Base-by-base conservation (phyloP, 2,888 invertebrate genomes). In the Acanthacorydalis orientalis region DNA sequence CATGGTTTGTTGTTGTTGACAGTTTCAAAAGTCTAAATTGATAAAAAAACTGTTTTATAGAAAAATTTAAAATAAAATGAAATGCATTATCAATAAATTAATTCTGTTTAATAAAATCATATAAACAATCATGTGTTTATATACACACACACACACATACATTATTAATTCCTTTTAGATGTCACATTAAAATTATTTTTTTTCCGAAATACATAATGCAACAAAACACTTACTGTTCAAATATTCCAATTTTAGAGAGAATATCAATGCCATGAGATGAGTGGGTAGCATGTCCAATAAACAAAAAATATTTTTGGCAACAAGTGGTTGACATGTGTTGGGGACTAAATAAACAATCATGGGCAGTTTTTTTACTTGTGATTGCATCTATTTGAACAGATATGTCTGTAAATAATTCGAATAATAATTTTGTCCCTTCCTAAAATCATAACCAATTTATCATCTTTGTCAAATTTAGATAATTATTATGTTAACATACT, bases 291-390 rank as follows among this genome's bases (percentile, higher is more conserved):
- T 89, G 82, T 1, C 95, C 95, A 51, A 95, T 78, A 61, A 92
- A 87, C 41, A 96, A 73, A 66, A 96, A 96, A 70, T 95, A 96
- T 70, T 86, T 85, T 64, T 92, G 92, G 62, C 90, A 88, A 69
- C 90, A 83, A 1, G 92, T 90, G 57, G 82, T 87, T 55, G 80
- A 75, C 77, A 91, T 81, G 61, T 86, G 84, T 55, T 85, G 82
- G 1, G 91, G 91, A 63, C 88, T 88, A 58, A 91, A 86, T 15
- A 90, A 68, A 54, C 88, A 88, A 60, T 89, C 89, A 60, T 89
- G 87, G 0, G 87, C 86, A 53, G 81, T 81, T 54, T 78, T 75
- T 1, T 82, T 77, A 2, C 76, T 77, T 41, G 77, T 76, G 43
- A 90, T 80, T 10, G 81, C 78, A 52, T 74, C 70, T 47, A 90